These are phyloP conservation scores for Drosophila buzzatii DNA, from an alignment of 2,888 invertebrate genomes.

Conservation along the genomic window DNA sequence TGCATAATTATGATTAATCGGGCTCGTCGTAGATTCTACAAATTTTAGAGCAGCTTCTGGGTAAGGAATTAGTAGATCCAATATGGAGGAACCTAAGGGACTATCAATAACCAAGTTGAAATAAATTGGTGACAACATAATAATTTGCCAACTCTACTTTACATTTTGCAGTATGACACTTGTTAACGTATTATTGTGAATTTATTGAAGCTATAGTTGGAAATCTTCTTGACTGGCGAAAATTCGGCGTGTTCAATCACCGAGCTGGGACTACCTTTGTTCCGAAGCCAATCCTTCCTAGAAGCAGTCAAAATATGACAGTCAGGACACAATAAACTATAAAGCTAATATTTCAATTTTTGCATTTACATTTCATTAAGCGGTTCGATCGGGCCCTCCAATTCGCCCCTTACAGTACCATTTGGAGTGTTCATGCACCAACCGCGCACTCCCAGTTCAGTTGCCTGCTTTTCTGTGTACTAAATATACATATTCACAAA, in stretches of 20 bases:
- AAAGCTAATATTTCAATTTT: constrained; percentile 6
- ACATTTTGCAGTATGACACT: too few relatives aligned
- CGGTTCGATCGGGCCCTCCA: constrained; percentile 87
- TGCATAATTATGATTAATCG: neutral
- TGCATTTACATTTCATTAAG: constrained; percentile 87
- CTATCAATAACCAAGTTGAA: neutral
- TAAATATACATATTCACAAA: constrained; percentile 65
- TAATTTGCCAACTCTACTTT: neutral
- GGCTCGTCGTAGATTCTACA: neutral
- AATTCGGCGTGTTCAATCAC: constrained; percentile 91
- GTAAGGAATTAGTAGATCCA: neutral
- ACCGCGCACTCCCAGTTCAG: constrained; percentile 87
- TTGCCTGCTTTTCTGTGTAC: constrained; percentile 88
- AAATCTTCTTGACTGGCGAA: constrained; percentile 87
- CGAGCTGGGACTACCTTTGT: constrained; percentile 91
- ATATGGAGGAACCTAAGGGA: neutral
- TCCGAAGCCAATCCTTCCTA: constrained; percentile 86
- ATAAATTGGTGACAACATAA: neutral
- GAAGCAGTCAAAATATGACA: constrained; percentile 26
- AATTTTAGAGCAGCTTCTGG: neutral
- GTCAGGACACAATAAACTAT: constrained; percentile 4
- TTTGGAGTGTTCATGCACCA: constrained; percentile 89
- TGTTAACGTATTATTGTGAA: constrained; percentile 86
- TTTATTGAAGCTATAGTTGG: constrained; percentile 85
- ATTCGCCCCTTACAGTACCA: constrained; percentile 88